A percentile compares a stretch with the other conserved stretches of the same genome.
Evolutionary conservation across 2,797 vertebrate genomes (phyloP).

Genomic region (Eulemur albifrons): DNA sequence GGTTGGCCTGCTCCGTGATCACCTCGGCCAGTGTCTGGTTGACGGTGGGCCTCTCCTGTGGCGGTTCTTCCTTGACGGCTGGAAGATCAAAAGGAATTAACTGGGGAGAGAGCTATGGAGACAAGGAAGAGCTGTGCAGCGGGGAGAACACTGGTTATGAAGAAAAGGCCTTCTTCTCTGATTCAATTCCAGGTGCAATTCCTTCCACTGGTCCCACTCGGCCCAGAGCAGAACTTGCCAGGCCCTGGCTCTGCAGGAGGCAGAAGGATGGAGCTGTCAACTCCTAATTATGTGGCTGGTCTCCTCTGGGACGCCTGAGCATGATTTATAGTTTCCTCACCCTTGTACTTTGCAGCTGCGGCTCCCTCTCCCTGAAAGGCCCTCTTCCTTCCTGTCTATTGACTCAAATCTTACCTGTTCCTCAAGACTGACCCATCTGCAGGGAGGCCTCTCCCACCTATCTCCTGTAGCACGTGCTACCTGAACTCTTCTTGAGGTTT

Average conservation of each 20-base stretch:
- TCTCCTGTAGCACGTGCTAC: not conserved
- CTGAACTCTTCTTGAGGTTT: not conserved
- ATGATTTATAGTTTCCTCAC: not conserved
- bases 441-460: not conserved
- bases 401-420: not conserved
- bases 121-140: not conserved
- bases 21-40: constrained; percentile 87
- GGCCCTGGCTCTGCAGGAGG: not conserved
- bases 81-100: constrained; percentile 55
- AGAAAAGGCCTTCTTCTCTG: not conserved
- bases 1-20: constrained; percentile 90
- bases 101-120: not conserved
- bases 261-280: not conserved
- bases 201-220: not conserved
- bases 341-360: not conserved
- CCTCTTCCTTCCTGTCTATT: not conserved
- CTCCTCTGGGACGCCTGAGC: not conserved
- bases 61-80: constrained; percentile 87
- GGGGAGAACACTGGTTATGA: not conserved
- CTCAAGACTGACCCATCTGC: not conserved
- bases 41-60: constrained; percentile 81
- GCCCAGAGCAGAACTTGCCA: not conserved
- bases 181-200: not conserved
- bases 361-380: not conserved
- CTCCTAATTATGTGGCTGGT: not conserved